Percentiles rank a stretch among this genome's conserved stretches.
These are phyloP conservation scores for Ctenochaetus hawaiiensis DNA, from an alignment of 2,797 vertebrate species.

Conservation along the genomic window DNA sequence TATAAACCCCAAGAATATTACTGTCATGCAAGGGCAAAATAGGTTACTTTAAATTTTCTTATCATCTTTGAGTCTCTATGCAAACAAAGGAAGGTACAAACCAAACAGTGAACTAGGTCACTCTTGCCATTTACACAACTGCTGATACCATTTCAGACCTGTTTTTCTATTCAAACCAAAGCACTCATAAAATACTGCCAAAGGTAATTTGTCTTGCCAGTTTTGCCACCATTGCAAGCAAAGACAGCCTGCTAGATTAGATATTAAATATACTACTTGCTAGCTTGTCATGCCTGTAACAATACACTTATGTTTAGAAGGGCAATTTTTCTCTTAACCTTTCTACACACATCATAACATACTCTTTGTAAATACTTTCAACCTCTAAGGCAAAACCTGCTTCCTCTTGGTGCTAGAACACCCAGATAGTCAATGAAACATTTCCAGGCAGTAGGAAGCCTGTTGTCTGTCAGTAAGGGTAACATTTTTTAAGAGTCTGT, in stretches of 20 bases:
- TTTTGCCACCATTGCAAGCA: conserved; percentile 56
- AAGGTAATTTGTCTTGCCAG: conserved; percentile 28
- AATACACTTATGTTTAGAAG: no score
- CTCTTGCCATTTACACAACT: conserved; percentile 56
- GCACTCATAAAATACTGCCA: conserved; percentile 30
- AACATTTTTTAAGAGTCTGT: conserved; percentile 57
- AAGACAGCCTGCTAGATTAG: conserved; percentile 25
- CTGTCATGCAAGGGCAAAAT: conserved; percentile 3
- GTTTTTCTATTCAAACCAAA: conserved; percentile 60
- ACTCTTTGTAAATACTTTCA: conserved; percentile 15
- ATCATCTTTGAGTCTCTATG: conserved; percentile 9
- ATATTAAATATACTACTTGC: conserved; percentile 27
- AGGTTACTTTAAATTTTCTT: conserved; percentile 5
- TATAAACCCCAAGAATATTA: background rate
- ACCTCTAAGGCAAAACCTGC: background rate
- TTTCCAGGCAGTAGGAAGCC: conserved; percentile 42
- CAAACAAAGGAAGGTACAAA: conserved; percentile 36
- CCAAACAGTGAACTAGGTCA: conserved; percentile 59
- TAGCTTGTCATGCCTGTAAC: conserved; percentile 16
- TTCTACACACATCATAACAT: background rate
- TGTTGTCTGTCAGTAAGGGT: conserved; percentile 59
- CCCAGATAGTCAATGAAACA: conserved; percentile 12
- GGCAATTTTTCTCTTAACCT: no score
- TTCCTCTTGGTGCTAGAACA: conserved; percentile 36
- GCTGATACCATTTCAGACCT: conserved; percentile 46